Evolutionary conservation across 2,113 vertebrate genomes (phyloP).

Genomic region (Lethenteron reissneri): DNA sequence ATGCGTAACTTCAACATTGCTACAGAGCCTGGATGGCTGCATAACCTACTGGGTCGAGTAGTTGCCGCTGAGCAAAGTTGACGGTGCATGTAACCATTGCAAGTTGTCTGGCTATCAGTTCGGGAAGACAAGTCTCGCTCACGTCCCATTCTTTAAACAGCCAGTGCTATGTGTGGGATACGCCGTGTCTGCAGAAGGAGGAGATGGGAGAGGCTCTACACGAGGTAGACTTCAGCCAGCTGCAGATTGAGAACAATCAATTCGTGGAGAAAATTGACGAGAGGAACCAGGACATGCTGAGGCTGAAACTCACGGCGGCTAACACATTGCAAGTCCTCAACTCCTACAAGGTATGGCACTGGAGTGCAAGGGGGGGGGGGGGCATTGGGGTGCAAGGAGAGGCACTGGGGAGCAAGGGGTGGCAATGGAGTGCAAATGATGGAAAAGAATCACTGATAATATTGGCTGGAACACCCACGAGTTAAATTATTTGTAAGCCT

Average conservation of each 20-base stretch:
- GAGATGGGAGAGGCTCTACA: constrained; percentile 22
- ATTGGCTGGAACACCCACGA: no score
- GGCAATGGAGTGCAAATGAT: no score
- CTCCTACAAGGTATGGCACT: constrained; percentile 22
- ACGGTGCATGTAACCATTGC: not conserved
- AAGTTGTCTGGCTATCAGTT: not conserved
- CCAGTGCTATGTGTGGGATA: not conserved
- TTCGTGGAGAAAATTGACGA: constrained; percentile 23
- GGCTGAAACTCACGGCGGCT: constrained; percentile 24
- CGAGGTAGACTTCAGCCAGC: constrained; percentile 27
- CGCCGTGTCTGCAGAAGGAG: constrained; percentile 24
- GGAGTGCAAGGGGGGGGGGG: no score
- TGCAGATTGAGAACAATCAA: constrained; percentile 31
- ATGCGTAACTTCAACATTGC: not conserved
- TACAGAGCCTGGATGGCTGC: not conserved
- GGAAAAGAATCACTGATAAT: no score
- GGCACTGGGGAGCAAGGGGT: no score
- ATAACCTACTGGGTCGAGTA: not conserved
- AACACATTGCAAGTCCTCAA: constrained; percentile 24
- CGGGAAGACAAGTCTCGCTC: not conserved
- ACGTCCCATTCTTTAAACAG: not conserved
- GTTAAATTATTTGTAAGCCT: no score
- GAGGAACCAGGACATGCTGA: constrained; percentile 25
- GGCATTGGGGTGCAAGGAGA: no score
- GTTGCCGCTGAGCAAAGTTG: not conserved